phyloP scores from a whole-genome alignment of 2,797 vertebrate species.

The Epinephelus coioides region DNA sequence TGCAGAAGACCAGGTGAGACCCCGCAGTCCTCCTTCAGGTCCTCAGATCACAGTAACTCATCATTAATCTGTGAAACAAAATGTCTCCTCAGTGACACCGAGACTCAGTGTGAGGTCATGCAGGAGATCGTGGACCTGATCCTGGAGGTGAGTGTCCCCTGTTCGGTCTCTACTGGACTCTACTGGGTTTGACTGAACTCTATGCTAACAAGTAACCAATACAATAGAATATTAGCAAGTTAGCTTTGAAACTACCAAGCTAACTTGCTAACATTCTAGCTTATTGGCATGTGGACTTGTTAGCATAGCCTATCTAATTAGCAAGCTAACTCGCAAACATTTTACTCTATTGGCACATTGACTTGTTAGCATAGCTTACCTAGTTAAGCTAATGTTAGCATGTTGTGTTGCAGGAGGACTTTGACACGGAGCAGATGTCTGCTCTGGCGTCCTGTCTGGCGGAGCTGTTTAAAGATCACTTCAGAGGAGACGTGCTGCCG shows the following conservation, averaged over 20 bases:
- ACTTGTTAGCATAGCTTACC: too few relatives aligned
- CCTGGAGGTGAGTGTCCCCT: constrained; percentile 88
- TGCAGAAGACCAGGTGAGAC: constrained; percentile 94
- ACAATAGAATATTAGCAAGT: too few relatives aligned
- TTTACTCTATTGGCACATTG: too few relatives aligned
- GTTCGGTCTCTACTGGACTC: not conserved
- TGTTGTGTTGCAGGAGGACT: constrained; percentile 90
- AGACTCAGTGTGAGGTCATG: constrained; percentile 97
- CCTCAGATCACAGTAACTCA: not conserved
- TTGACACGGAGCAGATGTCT: constrained; percentile 95
- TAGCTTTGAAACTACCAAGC: too few relatives aligned
- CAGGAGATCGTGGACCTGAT: constrained; percentile 98
- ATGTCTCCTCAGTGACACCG: constrained; percentile 89
- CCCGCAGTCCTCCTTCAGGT: not conserved
- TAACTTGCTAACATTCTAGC: too few relatives aligned
- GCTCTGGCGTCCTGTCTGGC: constrained; percentile 94
- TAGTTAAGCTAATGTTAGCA: too few relatives aligned
- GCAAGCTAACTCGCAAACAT: too few relatives aligned
- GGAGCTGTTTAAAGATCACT: constrained; percentile 96
- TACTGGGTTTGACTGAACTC: too few relatives aligned
- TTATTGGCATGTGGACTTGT: too few relatives aligned
- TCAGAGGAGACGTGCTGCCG: constrained; percentile 94
- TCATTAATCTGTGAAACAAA: too few relatives aligned
- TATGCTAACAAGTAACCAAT: too few relatives aligned
- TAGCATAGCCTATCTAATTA: too few relatives aligned